phyloP scores from a whole-genome alignment of 2,888 invertebrate species.

The Phaedon cochleariae region DNA sequence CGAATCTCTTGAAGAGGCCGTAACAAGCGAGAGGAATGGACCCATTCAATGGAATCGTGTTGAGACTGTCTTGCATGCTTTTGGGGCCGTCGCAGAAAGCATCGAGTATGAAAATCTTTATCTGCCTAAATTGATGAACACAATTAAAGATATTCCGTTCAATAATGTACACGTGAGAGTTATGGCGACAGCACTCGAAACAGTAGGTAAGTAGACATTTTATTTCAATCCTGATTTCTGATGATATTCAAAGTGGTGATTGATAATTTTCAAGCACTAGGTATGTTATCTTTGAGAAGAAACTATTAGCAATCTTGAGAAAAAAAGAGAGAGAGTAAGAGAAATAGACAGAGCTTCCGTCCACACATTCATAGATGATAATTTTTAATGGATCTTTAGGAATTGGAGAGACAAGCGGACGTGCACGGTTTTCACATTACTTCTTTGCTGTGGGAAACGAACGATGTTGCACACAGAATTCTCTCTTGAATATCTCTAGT shows the following conservation, averaged over 20 bases:
- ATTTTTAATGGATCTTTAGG: too few relatives aligned
- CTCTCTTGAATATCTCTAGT: too few relatives aligned
- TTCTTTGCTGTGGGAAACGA: too few relatives aligned
- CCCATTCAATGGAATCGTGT: constrained; percentile 66
- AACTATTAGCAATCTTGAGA: too few relatives aligned
- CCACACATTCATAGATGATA: too few relatives aligned
- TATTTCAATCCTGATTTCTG: not conserved
- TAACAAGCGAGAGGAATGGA: constrained; percentile 54
- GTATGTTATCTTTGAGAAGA: too few relatives aligned
- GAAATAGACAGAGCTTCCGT: too few relatives aligned
- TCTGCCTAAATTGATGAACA: constrained; percentile 69
- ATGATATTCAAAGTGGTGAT: not conserved
- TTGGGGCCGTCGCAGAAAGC: constrained; percentile 71
- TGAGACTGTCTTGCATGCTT: constrained; percentile 74
- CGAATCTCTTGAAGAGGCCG: constrained; percentile 62
- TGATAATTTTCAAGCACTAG: too few relatives aligned
- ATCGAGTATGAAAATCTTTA: constrained; percentile 67
- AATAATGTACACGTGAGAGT: constrained; percentile 69
- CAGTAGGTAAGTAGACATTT: constrained; percentile 67
- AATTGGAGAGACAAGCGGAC: too few relatives aligned
- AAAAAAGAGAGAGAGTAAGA: too few relatives aligned
- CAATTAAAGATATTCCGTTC: constrained; percentile 71
- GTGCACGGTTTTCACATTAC: too few relatives aligned
- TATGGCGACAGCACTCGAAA: constrained; percentile 77
- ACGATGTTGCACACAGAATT: too few relatives aligned